Conservation (phyloP, 2,113 vertebrate species). For the Boulengeromyrus knoepffleri region DNA sequence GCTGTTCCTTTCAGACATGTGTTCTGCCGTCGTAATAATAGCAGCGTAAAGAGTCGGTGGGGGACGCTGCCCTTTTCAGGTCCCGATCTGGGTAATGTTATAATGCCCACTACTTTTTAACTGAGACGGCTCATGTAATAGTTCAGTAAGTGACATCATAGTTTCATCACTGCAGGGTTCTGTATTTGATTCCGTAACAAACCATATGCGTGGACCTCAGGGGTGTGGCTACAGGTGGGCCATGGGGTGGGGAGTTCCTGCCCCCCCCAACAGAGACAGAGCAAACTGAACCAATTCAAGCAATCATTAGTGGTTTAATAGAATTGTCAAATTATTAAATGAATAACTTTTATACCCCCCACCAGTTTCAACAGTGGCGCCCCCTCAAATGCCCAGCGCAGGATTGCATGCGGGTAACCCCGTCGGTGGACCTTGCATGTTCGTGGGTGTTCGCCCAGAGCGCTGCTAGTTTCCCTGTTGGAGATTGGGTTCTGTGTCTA, state of each 20-base stretch:
- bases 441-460: neutral
- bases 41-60: neutral
- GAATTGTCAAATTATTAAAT: neutral
- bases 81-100: neutral
- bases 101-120: neutral
- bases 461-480: neutral
- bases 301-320: neutral
- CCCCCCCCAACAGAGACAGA: neutral
- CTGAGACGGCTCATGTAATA: neutral
- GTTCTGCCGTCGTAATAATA: neutral
- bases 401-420: neutral
- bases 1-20: slow-evolving; percentile 2
- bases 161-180: neutral
- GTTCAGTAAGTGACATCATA: neutral
- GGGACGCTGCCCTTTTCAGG: neutral
- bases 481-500: neutral
- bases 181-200: neutral
- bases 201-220: neutral
- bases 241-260: neutral
- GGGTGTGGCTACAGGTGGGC: neutral
- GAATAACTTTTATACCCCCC: neutral
- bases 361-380: neutral
- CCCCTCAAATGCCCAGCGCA: neutral
- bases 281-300: neutral
- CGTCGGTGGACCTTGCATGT: neutral